phyloP scores from a whole-genome alignment of 1,140 invertebrate species.

The Acyrthosiphon pisum region DNA sequence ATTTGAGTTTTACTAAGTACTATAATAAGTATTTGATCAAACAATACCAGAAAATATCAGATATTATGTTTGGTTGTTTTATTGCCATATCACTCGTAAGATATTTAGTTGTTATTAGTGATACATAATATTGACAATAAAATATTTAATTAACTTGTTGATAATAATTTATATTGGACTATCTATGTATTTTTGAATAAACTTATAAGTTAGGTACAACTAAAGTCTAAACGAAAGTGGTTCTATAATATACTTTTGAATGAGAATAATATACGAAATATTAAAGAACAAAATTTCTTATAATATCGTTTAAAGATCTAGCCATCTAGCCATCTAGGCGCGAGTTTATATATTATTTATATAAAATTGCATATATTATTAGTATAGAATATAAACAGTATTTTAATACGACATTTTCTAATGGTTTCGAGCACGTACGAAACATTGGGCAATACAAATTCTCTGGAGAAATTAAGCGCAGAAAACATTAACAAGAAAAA shows the following conservation, averaged over 20 bases:
- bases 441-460: not conserved
- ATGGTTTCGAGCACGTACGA: not conserved
- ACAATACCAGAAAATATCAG: no score
- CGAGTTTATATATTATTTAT: not conserved
- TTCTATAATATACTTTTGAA: not conserved
- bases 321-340: no score
- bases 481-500: conserved; percentile 3
- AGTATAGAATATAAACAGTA: not conserved
- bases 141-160: no score
- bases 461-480: conserved; percentile 15
- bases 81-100: no score
- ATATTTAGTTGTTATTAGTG: no score
- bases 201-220: no score
- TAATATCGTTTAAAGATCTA: not conserved
- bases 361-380: not conserved
- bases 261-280: not conserved
- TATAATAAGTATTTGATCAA: no score
- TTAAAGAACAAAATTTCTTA: not conserved
- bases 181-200: not conserved
- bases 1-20: no score
- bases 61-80: no score
- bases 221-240: no score
- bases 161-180: not conserved
- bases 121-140: no score
- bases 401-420: not conserved